Percentiles rank a stretch among this genome's conserved stretches.
Conservation (phyloP, 2,888 invertebrate species). For the Dolomedes plantarius region DNA sequence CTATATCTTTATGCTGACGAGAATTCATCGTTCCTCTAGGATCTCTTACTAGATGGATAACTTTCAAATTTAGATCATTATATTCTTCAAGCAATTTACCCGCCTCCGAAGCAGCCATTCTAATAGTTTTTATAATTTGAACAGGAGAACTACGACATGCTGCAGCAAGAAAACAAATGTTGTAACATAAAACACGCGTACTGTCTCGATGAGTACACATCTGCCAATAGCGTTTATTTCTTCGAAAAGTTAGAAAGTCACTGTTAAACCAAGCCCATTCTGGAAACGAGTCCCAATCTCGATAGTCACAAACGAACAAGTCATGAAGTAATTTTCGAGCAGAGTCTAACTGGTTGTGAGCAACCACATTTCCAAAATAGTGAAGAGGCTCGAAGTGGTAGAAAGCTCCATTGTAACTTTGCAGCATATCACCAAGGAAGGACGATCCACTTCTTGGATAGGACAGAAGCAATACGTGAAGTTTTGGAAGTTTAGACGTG, state of each 20-base stretch:
- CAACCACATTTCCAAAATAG: constrained; percentile 72
- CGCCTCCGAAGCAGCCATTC: constrained; percentile 73
- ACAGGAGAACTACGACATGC: constrained; percentile 73
- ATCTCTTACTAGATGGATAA: constrained; percentile 74
- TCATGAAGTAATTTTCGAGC: constrained; percentile 60
- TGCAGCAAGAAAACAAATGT: constrained; percentile 73
- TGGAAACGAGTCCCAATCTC: constrained; percentile 65
- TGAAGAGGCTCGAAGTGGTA: constrained; percentile 75
- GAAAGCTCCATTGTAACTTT: constrained; percentile 74
- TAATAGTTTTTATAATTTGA: constrained; percentile 74
- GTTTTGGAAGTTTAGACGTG: constrained; percentile 43
- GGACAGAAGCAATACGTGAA: constrained; percentile 66
- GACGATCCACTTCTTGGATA: constrained; percentile 73
- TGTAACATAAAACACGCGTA: constrained; percentile 71
- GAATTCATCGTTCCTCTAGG: constrained; percentile 75
- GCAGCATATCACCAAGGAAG: constrained; percentile 72
- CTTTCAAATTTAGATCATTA: constrained; percentile 71
- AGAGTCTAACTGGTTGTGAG: constrained; percentile 53
- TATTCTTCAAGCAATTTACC: constrained; percentile 71
- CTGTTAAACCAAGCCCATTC: constrained; percentile 69
- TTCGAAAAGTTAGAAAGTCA: constrained; percentile 65
- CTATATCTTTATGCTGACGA: constrained; percentile 72
- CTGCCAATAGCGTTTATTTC: constrained; percentile 73
- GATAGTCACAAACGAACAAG: constrained; percentile 63
- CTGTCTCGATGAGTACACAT: constrained; percentile 72